These are phyloP conservation scores for Spongilla lacustris DNA, from an alignment of 37 sponge, comb jelly and placozoan species.

Conservation along the genomic window DNA sequence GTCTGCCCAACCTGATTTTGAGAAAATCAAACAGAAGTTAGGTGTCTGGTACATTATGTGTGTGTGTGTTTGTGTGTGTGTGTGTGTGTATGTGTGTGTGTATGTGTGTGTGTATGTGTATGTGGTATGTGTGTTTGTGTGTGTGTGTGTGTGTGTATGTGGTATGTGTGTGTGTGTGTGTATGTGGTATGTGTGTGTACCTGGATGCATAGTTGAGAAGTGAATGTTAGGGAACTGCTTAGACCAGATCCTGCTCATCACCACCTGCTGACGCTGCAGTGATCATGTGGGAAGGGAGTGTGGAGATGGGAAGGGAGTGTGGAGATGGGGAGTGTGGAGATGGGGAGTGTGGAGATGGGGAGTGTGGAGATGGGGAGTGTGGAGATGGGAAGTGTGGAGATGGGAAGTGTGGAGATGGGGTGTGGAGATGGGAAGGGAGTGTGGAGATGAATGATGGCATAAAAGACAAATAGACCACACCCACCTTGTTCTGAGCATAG, in stretches of 20 bases:
- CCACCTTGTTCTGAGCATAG: conserved; percentile 90
- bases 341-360: background rate
- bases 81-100: no score
- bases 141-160: background rate
- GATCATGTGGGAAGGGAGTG: no score
- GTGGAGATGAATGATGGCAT: background rate
- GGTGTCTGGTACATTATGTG: no score
- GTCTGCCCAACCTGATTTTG: no score
- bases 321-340: background rate
- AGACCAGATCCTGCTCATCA: conserved; percentile 83
- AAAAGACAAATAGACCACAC: background rate
- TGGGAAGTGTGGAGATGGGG: background rate
- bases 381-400: background rate
- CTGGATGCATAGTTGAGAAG: conserved; percentile 96
- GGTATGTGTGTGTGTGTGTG: background rate
- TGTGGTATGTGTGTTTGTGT: background rate
- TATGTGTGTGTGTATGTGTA: no score
- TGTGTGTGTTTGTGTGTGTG: no score
- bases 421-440: background rate
- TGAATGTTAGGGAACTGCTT: conserved; percentile 63
- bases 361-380: background rate
- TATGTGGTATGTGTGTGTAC: conserved; percentile 12
- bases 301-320: background rate
- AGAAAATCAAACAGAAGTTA: no score
- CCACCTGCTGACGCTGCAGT: conserved; percentile 92